Evolutionary conservation across 2,888 invertebrate species (phyloP).

Genomic region (Liopterus haemorrhoidalis): DNA sequence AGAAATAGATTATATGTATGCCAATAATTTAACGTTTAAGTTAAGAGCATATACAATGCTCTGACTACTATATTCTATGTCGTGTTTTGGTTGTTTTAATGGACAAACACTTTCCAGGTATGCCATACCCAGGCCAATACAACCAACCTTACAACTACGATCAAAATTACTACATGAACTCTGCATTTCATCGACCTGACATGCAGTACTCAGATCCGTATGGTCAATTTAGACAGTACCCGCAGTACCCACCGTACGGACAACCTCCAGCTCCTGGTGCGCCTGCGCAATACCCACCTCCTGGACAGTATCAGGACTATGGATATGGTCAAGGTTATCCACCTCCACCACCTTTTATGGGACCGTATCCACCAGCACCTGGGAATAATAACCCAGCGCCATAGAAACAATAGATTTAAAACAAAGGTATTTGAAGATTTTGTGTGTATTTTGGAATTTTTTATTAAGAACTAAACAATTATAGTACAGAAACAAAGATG

Average conservation of each 20-base stretch:
- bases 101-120: conserved; percentile 11
- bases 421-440: no score
- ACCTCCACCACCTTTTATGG: conserved; percentile 12
- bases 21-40: no score
- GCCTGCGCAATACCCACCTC: conserved; percentile 11
- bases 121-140: conserved; percentile 22
- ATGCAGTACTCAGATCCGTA: conserved; percentile 16
- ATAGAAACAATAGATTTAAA: no score
- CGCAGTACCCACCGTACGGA: conserved; percentile 11
- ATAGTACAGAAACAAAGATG: no score
- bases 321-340: conserved; percentile 8
- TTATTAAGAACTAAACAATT: no score
- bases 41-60: no score
- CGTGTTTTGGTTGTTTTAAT: not conserved
- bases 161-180: conserved; percentile 19
- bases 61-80: no score
- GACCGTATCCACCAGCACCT: conserved; percentile 9
- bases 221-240: conserved; percentile 1
- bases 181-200: conserved; percentile 23
- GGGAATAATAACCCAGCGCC: conserved; percentile 16
- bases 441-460: no score
- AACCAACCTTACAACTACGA: conserved; percentile 20
- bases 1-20: no score
- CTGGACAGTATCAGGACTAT: conserved; percentile 18
- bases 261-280: not conserved